Percentiles rank a stretch among this genome's conserved stretches.
Conservation (phyloP, 2,113 vertebrate genomes). For the Tachuris rubrigastra region DNA sequence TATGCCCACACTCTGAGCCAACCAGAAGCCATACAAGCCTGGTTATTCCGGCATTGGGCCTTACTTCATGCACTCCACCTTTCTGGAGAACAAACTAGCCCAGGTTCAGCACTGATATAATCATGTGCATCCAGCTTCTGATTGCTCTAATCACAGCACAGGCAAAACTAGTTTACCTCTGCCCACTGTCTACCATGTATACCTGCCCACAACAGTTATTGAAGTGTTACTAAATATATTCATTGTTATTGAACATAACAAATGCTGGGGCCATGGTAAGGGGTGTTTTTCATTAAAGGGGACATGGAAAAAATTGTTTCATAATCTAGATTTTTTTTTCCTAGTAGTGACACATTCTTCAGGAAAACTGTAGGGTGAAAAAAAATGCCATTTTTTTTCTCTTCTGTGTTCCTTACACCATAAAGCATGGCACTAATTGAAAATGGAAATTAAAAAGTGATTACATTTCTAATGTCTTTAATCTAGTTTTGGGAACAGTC, state of each 20-base stretch:
- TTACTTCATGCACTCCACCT: background rate
- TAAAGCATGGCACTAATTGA: background rate
- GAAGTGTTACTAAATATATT: background rate
- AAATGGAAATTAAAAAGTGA: background rate
- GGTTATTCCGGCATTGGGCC: background rate
- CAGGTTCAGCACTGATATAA: background rate
- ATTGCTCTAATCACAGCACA: background rate
- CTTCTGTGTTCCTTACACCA: background rate
- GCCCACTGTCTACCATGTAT: background rate
- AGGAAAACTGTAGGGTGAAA: background rate
- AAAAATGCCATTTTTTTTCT: fast-evolving
- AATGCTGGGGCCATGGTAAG: background rate
- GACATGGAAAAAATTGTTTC: background rate
- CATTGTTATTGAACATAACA: background rate
- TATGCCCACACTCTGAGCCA: background rate
- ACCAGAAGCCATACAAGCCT: background rate
- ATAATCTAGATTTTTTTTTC: background rate
- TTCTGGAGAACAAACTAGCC: background rate
- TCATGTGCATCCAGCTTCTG: background rate
- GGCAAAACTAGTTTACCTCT: background rate
- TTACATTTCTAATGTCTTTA: background rate
- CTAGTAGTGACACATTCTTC: background rate
- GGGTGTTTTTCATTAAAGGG: background rate
- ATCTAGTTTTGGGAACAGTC: background rate
- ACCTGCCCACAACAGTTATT: background rate